Conservation (phyloP, 2,113 vertebrate species). For the Tragelaphus imberbis region DNA sequence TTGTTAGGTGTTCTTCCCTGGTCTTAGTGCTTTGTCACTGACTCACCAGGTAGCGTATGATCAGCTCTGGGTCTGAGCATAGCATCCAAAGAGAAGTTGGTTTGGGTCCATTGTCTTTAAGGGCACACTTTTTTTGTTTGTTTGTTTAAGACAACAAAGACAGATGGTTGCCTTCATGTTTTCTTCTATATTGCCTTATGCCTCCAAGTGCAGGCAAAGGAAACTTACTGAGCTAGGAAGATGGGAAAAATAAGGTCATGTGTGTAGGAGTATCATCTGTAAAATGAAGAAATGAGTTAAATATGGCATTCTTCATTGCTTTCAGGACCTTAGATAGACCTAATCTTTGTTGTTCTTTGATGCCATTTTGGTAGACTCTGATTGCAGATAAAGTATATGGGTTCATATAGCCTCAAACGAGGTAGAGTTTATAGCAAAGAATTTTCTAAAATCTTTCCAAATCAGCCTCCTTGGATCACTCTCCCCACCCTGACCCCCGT, state of each 20-base stretch:
- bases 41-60: neutral
- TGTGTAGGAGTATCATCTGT: neutral
- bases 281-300: constrained; percentile 8
- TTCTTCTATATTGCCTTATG: neutral
- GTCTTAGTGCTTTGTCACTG: constrained; percentile 34
- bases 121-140: neutral
- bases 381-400: neutral
- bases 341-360: neutral
- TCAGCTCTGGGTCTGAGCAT: neutral
- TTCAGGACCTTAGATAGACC: neutral
- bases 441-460: neutral
- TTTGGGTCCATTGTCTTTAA: neutral
- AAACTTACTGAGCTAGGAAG: constrained; percentile 36
- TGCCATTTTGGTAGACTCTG: neutral
- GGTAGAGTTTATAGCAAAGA: neutral
- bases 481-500: too few relatives aligned
- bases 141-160: constrained; percentile 11
- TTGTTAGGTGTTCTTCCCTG: neutral
- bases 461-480: neutral
- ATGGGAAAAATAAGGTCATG: neutral
- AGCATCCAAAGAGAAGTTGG: neutral
- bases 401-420: neutral
- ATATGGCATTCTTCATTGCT: neutral
- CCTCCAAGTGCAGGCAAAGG: neutral
- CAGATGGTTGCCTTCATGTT: neutral